These are phyloP conservation scores for Genyomyrus donnyi DNA, from an alignment of 2,113 vertebrate species.

Conservation along the genomic window DNA sequence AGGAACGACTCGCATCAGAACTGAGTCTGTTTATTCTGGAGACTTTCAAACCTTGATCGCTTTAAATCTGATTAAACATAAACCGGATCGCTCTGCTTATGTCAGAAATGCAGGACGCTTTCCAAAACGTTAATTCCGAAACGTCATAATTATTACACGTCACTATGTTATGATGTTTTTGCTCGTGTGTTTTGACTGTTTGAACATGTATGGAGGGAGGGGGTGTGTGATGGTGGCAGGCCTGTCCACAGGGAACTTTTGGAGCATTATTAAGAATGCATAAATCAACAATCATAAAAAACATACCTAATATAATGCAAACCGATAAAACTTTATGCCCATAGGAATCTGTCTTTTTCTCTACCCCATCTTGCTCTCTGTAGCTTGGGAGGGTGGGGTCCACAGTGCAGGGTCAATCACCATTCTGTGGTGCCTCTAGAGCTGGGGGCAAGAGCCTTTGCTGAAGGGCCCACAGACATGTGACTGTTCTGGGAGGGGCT, in stretches of 20 bases:
- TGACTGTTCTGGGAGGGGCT: no score
- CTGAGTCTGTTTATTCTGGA: not conserved
- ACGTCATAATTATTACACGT: not conserved
- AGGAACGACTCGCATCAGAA: not conserved
- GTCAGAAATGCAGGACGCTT: not conserved
- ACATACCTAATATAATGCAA: not conserved
- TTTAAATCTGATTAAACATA: not conserved
- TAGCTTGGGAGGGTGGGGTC: no score
- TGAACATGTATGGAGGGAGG: not conserved
- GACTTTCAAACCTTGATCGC: not conserved
- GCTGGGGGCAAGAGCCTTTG: no score
- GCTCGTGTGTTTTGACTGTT: not conserved
- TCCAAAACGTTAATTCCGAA: not conserved
- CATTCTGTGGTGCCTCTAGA: no score
- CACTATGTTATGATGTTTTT: not conserved
- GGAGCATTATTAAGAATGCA: not conserved
- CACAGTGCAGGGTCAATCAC: no score
- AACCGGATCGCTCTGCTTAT: not conserved
- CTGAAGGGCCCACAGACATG: no score
- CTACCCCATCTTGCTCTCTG: no score
- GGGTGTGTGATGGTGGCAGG: not conserved
- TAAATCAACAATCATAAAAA: not conserved
- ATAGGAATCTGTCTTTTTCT: no score
- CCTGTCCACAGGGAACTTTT: not conserved
- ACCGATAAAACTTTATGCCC: not conserved